A percentile compares a stretch with the other conserved stretches of the same genome.
These are phyloP conservation scores for Eumaeus atala DNA, from an alignment of 1,140 invertebrate species.

Conservation along the genomic window DNA sequence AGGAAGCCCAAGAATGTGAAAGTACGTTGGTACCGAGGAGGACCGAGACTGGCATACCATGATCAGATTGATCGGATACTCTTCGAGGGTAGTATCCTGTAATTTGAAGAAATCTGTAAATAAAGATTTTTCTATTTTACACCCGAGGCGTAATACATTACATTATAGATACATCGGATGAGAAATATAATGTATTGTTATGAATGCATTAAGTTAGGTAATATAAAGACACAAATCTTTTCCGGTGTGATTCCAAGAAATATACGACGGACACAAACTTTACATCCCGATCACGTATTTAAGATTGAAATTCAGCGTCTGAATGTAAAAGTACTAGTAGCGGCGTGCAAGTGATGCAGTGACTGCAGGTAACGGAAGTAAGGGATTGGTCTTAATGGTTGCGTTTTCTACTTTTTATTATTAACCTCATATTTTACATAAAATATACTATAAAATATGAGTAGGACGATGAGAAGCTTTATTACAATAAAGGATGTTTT, in stretches of 20 bases:
- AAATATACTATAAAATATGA: neutral
- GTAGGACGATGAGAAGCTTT: too few species aligned
- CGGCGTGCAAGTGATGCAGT: conserved; percentile 37
- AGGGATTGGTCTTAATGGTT: conserved; percentile 17
- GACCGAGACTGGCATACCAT: too few species aligned
- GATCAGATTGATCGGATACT: too few species aligned
- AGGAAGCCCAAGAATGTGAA: too few species aligned
- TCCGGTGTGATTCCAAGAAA: conserved; percentile 38
- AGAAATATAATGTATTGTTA: conserved; percentile 7
- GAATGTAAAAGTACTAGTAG: conserved; percentile 58
- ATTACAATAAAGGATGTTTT: too few species aligned
- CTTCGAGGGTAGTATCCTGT: too few species aligned
- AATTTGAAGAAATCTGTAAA: neutral
- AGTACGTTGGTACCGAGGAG: too few species aligned
- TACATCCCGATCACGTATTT: conserved; percentile 48
- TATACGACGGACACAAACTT: conserved; percentile 40
- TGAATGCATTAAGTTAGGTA: conserved; percentile 4
- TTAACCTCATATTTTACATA: conserved; percentile 10
- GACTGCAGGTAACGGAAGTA: conserved; percentile 32
- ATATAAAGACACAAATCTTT: conserved; percentile 19
- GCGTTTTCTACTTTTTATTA: conserved; percentile 12
- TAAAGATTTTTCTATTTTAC: neutral
- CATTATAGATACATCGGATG: neutral
- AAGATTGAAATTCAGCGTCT: conserved; percentile 53
- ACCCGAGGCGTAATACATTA: neutral